Evolutionary conservation across 2,113 vertebrate genomes (phyloP).

Genomic region (Pyrgilauda ruficollis): DNA sequence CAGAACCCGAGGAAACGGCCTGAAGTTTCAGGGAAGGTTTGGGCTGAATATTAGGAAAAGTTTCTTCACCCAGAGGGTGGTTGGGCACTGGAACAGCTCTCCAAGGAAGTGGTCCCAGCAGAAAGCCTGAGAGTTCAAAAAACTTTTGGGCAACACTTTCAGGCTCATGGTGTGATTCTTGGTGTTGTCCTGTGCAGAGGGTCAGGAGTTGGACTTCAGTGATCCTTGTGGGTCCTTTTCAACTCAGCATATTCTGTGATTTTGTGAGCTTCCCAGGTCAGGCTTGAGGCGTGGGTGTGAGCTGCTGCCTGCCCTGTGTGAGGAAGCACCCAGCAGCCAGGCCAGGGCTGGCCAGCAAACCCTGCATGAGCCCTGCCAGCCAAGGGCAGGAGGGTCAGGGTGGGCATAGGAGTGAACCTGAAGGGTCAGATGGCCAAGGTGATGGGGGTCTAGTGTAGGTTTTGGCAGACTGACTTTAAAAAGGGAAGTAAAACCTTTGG

Average conservation of each 20-base stretch:
- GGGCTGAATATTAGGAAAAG: background rate
- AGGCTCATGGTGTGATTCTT: background rate
- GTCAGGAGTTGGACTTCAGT: background rate
- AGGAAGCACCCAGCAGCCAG: background rate
- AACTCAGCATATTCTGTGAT: background rate
- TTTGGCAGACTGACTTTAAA: background rate
- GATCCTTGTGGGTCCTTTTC: background rate
- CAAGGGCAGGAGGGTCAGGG: background rate
- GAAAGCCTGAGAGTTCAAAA: background rate
- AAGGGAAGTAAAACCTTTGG: background rate
- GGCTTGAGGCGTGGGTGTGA: rapidly evolving
- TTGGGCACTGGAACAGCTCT: background rate
- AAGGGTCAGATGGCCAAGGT: background rate
- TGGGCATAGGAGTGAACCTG: background rate
- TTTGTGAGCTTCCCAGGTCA: background rate
- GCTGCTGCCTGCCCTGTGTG: background rate
- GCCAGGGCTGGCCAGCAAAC: rapidly evolving
- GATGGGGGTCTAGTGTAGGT: background rate
- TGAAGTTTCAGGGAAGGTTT: background rate
- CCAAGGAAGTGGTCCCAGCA: background rate
- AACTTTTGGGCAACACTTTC: background rate
- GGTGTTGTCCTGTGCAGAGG: background rate
- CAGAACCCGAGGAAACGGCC: background rate
- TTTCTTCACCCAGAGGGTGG: background rate
- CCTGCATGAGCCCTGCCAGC: rapidly evolving